Conservation (phyloP, 2,888 invertebrate species). For the Lithophane socia region DNA sequence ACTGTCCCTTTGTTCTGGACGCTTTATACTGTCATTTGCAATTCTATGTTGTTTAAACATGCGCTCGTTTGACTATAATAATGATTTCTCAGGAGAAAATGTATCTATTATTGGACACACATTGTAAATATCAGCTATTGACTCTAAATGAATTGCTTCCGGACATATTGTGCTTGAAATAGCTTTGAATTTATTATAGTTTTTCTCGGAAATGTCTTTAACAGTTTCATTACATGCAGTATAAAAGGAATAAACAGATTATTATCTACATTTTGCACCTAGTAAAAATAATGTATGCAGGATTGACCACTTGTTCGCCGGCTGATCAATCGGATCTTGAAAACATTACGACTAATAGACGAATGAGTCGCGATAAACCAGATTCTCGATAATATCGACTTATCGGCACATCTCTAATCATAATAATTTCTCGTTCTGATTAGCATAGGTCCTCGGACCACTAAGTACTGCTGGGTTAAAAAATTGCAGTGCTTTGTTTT, state of each 20-base stretch:
- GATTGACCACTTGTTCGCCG: neutral
- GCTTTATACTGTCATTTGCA: conserved; percentile 70
- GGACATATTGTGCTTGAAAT: conserved; percentile 24
- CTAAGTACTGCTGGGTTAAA: neutral
- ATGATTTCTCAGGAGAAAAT: conserved; percentile 54
- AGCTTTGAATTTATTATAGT: conserved; percentile 11
- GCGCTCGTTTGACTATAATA: conserved; percentile 54
- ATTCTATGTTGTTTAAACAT: conserved; percentile 65
- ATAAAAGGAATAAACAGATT: conserved; percentile 8
- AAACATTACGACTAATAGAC: conserved; percentile 13
- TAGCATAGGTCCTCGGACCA: conserved; percentile 10
- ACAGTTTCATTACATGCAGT: conserved; percentile 4
- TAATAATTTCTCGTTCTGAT: conserved; percentile 32
- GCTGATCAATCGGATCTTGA: conserved; percentile 26
- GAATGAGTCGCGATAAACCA: conserved; percentile 30
- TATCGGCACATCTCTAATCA: conserved; percentile 55
- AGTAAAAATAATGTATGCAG: conserved; percentile 2
- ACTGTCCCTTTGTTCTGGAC: conserved; percentile 77
- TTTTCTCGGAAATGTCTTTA: conserved; percentile 23
- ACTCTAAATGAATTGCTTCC: conserved; percentile 46
- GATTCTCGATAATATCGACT: conserved; percentile 35
- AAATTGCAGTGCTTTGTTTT: neutral
- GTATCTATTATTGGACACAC: conserved; percentile 41
- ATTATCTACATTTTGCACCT: neutral
- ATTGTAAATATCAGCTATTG: conserved; percentile 44